phyloP scores from a whole-genome alignment of 1,140 invertebrate species.

The Bilobella aurantiaca region DNA sequence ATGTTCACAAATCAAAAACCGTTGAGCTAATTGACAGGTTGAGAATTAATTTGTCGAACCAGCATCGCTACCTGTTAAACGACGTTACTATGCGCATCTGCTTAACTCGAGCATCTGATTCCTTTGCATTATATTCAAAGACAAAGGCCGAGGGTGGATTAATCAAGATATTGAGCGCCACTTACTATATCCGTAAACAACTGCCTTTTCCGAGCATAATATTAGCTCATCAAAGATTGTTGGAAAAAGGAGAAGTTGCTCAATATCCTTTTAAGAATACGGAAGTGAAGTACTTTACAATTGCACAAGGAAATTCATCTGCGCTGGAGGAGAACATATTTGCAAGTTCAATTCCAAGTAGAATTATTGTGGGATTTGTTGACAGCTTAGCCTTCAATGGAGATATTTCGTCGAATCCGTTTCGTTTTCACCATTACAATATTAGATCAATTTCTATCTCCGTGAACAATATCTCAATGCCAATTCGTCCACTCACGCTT shows the following conservation, averaged over 20 bases:
- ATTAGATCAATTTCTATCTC: conserved; percentile 32
- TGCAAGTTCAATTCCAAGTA: conserved; percentile 37
- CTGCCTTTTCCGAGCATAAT: conserved; percentile 15
- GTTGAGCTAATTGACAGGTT: conserved; percentile 22
- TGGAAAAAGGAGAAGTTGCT: conserved; percentile 15
- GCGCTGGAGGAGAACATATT: conserved; percentile 22
- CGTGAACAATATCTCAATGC: conserved; percentile 24
- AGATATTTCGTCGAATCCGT: conserved; percentile 37
- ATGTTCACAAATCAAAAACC: not conserved
- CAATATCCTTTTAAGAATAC: conserved; percentile 15
- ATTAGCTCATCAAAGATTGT: conserved; percentile 11
- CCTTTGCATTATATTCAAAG: conserved; percentile 6
- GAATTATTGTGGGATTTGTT: conserved; percentile 40
- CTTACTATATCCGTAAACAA: not conserved
- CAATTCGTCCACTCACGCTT: conserved; percentile 12
- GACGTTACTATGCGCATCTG: conserved; percentile 16
- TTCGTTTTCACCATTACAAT: conserved; percentile 39
- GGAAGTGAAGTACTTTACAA: conserved; percentile 20
- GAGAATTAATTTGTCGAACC: conserved; percentile 14
- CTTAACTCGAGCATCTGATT: conserved; percentile 14
- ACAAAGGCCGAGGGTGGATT: not conserved
- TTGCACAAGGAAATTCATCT: conserved; percentile 14
- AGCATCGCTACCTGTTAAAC: conserved; percentile 19
- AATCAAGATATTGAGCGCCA: not conserved
- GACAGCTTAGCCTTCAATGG: conserved; percentile 40